Percentiles rank a stretch among this genome's conserved stretches.
Evolutionary conservation across 2,888 invertebrate genomes (phyloP).

Genomic region (Oligia latruncula): DNA sequence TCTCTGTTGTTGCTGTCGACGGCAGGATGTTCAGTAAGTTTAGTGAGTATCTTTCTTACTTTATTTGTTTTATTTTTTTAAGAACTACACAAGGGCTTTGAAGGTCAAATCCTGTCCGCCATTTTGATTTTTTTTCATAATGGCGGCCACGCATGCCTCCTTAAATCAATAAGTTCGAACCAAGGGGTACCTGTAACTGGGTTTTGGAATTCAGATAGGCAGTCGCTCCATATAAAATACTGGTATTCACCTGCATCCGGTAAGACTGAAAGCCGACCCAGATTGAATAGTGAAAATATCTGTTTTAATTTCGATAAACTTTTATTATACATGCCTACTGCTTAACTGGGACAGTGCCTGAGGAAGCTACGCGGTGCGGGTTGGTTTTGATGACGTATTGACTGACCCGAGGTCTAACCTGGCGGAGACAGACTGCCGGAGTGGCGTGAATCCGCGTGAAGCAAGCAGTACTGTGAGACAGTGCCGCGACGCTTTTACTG

Average conservation of each 20-base stretch:
- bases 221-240: neutral
- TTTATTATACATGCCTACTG: neutral
- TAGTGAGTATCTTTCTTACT: conserved; percentile 66
- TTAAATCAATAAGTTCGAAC: no score
- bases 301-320: no score
- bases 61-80: neutral
- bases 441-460: no score
- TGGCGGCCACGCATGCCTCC: no score
- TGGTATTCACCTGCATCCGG: neutral
- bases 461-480: no score
- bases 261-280: neutral
- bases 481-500: no score
- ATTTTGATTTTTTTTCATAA: no score
- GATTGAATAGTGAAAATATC: neutral
- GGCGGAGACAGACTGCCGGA: no score
- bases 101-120: no score
- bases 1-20: conserved; percentile 69
- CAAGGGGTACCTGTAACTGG: neutral
- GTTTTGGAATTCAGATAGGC: neutral
- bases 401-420: no score
- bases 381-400: no score
- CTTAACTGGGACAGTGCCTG: neutral
- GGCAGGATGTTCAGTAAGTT: conserved; percentile 67
- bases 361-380: neutral
- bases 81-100: no score